phyloP scores from a whole-genome alignment of 1,140 invertebrate species.

The Helicoverpa armigera region DNA sequence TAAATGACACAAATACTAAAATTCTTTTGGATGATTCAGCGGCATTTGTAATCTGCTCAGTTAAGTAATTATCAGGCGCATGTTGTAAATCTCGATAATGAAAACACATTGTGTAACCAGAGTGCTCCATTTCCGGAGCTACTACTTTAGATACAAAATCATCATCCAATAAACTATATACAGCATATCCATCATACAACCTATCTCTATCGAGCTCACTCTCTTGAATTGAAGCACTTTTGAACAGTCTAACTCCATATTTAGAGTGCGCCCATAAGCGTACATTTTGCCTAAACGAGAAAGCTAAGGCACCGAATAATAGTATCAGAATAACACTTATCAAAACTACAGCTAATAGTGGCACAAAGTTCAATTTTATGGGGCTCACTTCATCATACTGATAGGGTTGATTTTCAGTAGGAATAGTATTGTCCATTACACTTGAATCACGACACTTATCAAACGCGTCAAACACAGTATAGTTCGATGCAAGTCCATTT shows the following conservation, averaged over 20 bases:
- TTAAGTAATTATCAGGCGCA: conserved; percentile 90
- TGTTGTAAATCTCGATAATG: conserved; percentile 92
- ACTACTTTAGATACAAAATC: conserved; percentile 93
- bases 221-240: conserved; percentile 90
- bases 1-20: conserved; percentile 91
- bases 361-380: conserved; percentile 89
- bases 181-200: conserved; percentile 95
- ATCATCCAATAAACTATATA: conserved; percentile 95
- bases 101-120: conserved; percentile 90
- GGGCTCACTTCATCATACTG: conserved; percentile 85
- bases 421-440: conserved; percentile 92
- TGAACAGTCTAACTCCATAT: conserved; percentile 92
- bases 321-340: conserved; percentile 91
- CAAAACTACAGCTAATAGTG: conserved; percentile 91
- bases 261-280: conserved; percentile 91
- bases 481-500: conserved; percentile 88
- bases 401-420: conserved; percentile 87
- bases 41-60: conserved; percentile 92
- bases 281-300: conserved; percentile 92
- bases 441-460: conserved; percentile 90
- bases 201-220: conserved; percentile 91
- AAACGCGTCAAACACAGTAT: conserved; percentile 89
- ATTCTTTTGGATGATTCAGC: conserved; percentile 92
- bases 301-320: conserved; percentile 89
- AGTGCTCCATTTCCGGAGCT: conserved; percentile 93